Percentiles rank a stretch among this genome's conserved stretches.
phyloP scores from a whole-genome alignment of 2,797 vertebrate species.

The Clarias pachynema region DNA sequence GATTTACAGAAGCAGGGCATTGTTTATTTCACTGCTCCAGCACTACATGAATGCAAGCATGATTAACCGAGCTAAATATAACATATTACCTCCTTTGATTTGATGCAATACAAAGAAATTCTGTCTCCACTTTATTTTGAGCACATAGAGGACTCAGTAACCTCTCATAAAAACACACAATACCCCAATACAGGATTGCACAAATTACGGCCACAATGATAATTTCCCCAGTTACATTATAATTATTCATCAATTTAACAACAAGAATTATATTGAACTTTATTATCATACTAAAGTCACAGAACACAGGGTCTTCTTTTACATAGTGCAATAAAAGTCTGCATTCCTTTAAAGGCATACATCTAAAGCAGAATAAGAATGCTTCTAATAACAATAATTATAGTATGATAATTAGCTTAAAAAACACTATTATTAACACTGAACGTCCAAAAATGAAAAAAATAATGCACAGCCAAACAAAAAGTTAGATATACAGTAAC shows the following conservation, averaged over 20 bases:
- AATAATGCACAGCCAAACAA: background rate
- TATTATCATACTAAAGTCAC: background rate
- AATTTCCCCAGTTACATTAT: background rate
- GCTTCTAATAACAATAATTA: background rate
- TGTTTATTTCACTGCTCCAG: background rate
- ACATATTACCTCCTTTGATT: background rate
- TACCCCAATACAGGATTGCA: too few relatives aligned
- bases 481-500: background rate
- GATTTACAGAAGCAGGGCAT: background rate
- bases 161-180: background rate
- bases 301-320: background rate
- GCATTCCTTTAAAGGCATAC: background rate
- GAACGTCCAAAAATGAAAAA: background rate
- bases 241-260: background rate
- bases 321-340: background rate
- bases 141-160: background rate
- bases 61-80: background rate
- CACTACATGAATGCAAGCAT: background rate
- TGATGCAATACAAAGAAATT: background rate
- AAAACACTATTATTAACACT: background rate
- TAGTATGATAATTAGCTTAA: background rate
- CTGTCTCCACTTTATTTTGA: background rate
- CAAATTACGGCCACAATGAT: background rate
- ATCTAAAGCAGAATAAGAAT: background rate
- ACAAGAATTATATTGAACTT: background rate